These are phyloP conservation scores for Nomada lathburiana DNA, from an alignment of 2,888 invertebrate genomes.

Conservation along the genomic window DNA sequence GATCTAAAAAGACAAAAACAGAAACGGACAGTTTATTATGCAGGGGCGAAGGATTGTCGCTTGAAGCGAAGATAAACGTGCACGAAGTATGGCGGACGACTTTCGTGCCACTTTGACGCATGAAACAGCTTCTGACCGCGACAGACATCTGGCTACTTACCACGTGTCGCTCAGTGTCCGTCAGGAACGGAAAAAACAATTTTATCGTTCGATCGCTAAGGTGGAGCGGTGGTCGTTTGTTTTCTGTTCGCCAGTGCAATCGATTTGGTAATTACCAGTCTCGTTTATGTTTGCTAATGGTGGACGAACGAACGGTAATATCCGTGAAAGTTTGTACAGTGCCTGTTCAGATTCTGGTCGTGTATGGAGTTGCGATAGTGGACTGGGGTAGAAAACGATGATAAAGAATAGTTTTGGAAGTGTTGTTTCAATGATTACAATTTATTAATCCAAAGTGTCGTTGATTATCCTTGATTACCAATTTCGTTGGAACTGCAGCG, in stretches of 20 bases:
- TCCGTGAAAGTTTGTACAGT: not conserved
- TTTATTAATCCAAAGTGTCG: too few relatives aligned
- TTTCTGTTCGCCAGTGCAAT: not conserved
- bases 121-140: constrained; percentile 27
- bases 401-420: too few relatives aligned
- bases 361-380: too few relatives aligned
- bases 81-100: constrained; percentile 9
- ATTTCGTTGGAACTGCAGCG: too few relatives aligned
- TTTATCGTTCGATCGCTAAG: constrained; percentile 14
- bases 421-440: too few relatives aligned
- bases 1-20: constrained; percentile 44
- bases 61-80: constrained; percentile 48
- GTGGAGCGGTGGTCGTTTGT: not conserved
- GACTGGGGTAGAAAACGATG: too few relatives aligned
- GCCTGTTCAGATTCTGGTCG: not conserved
- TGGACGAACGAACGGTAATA: constrained; percentile 7
- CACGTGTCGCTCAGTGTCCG: constrained; percentile 19
- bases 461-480: too few relatives aligned
- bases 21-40: constrained; percentile 59
- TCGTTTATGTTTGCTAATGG: not conserved
- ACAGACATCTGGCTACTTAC: constrained; percentile 36
- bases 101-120: constrained; percentile 32
- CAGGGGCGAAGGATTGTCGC: constrained; percentile 38
- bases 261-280: constrained; percentile 2
- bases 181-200: constrained; percentile 17